These are phyloP conservation scores for Orthonychiurus folsomi DNA, from an alignment of 2,888 invertebrate genomes.

Conservation along the genomic window DNA sequence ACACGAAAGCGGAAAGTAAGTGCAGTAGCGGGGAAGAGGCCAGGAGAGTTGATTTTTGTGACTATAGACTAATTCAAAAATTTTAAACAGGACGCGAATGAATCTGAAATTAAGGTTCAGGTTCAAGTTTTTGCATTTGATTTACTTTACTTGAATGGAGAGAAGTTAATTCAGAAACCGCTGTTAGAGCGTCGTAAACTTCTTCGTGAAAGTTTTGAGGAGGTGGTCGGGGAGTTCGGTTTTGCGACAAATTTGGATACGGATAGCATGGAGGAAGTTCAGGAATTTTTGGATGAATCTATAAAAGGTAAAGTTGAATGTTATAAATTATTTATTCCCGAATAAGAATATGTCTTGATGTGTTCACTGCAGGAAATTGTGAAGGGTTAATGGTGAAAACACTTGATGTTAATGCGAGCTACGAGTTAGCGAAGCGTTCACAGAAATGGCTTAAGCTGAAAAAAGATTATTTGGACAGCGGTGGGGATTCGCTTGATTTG, in stretches of 20 bases:
- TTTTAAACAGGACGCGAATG: slow-evolving; percentile 48
- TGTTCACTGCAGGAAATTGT: slow-evolving; percentile 87
- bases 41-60: slow-evolving; percentile 3
- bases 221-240: slow-evolving; percentile 65
- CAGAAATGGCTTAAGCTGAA: slow-evolving; percentile 93
- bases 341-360: too few relatives aligned
- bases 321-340: neutral
- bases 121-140: slow-evolving; percentile 97
- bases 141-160: slow-evolving; percentile 81
- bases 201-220: slow-evolving; percentile 58
- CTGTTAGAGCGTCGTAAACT: slow-evolving; percentile 64
- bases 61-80: neutral
- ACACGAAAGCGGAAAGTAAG: slow-evolving; percentile 86
- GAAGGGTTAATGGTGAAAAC: slow-evolving; percentile 99
- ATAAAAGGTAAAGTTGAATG: slow-evolving; percentile 59
- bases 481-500: slow-evolving; percentile 91
- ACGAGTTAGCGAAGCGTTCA: slow-evolving; percentile 93
- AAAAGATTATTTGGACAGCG: slow-evolving; percentile 93
- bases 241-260: slow-evolving; percentile 80
- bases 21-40: too few relatives aligned
- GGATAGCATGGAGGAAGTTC: slow-evolving; percentile 77
- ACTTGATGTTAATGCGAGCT: slow-evolving; percentile 74
- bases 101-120: slow-evolving; percentile 68
- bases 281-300: slow-evolving; percentile 86
- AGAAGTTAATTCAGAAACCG: slow-evolving; percentile 67